Base-by-base conservation (phyloP, 2,113 vertebrate genomes). In the Erythrolamprus reginae region DNA sequence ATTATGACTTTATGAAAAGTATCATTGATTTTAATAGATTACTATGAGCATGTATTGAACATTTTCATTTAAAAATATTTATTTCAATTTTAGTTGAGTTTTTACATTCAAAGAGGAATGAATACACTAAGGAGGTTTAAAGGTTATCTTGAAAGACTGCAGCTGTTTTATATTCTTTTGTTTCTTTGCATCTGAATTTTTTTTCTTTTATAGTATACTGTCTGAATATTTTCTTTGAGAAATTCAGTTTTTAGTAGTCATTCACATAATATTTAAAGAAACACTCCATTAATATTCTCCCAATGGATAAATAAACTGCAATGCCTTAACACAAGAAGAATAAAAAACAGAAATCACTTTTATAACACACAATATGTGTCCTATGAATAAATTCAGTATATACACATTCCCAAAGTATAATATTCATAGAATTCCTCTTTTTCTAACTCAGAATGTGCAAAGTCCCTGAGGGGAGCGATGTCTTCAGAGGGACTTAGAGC, bases 221-320 rank as follows among this genome's bases (percentile, higher is more conserved):
- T 47, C 77, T 92, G 21, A 83, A 90, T 91, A 87, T 92, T 94
- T 94, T n/a, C 84, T 93, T 94, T 89, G 38, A 89, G 53, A 90
- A 88, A 33, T 0, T 86, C 55, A 50, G 26, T 38, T 13, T 42
- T 84, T 47, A 84, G 53, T 21, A 90, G 51, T 90, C 89, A 84
- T 90, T 50, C 42, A 7, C 28, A 85, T 91, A 13, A 33, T 91
- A 77, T 89, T 21, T 89, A 51, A 26, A 51, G 84, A 90, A 91
- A 90, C 88, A 70, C 92, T 26, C 92, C 92, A 84, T 52, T 58
- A 90, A 93, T 38, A 21, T 93, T 93, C 90, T 2, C 52, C 26
- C 33, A 26, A 1, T 38, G 92, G 5, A 58, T 90, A 42, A 0
- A 38, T 89, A 90, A 91, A 89, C 26, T 13, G 10, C 47, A 85